Conservation (phyloP, 2,797 vertebrate genomes). For the Chelmon rostratus region DNA sequence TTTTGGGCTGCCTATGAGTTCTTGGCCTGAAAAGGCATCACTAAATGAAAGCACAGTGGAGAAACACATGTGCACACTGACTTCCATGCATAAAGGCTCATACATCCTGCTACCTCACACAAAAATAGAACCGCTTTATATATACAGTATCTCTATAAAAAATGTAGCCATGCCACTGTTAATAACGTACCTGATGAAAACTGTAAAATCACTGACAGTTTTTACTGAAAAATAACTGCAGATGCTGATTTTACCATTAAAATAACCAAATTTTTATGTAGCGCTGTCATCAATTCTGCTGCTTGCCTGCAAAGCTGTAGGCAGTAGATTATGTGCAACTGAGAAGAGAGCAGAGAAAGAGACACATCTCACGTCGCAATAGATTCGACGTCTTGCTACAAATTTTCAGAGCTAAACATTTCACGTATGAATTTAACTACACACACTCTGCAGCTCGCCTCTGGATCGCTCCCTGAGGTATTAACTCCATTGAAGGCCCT, state of each 20-base stretch:
- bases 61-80: not conserved
- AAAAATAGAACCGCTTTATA: not conserved
- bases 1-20: slow-evolving; percentile 28
- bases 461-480: slow-evolving; percentile 39
- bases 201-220: not conserved
- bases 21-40: slow-evolving; percentile 24
- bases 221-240: not conserved
- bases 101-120: not conserved
- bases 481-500: slow-evolving; percentile 48
- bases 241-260: not conserved
- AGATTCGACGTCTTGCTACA: slow-evolving; percentile 23
- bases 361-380: not conserved
- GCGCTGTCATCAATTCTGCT: not conserved
- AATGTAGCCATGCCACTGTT: not conserved
- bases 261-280: not conserved
- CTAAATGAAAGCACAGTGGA: not conserved
- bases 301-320: not conserved
- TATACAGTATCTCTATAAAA: not conserved
- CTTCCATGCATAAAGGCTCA: not conserved
- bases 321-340: not conserved
- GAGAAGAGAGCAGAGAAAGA: not conserved
- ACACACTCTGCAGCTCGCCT: slow-evolving; percentile 43
- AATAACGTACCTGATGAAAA: not conserved
- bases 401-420: slow-evolving; percentile 32
- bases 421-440: slow-evolving; percentile 38